A percentile compares a stretch with the other conserved stretches of the same genome.
Conservation (phyloP, 2,888 invertebrate species). For the Agrochola macilenta region DNA sequence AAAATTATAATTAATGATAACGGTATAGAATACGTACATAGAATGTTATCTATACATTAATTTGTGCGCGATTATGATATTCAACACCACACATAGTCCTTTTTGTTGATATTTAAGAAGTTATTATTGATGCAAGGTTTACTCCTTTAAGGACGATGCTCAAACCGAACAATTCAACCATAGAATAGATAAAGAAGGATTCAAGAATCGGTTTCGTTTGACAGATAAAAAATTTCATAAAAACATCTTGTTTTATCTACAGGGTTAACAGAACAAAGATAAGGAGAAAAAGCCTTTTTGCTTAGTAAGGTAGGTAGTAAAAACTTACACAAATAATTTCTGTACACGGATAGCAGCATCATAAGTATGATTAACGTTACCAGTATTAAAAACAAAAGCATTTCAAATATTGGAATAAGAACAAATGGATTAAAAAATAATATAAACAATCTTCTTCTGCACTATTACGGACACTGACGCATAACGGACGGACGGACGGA, state of each 20-base stretch:
- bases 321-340: constrained; percentile 47
- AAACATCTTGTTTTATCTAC: neutral
- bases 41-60: constrained; percentile 53
- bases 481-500: neutral
- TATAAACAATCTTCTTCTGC: constrained; percentile 3
- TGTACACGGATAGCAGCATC: constrained; percentile 37
- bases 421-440: neutral
- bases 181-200: neutral
- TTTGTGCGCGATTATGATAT: constrained; percentile 20
- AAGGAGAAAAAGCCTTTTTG: neutral
- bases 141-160: neutral
- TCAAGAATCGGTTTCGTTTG: neutral
- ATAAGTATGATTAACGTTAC: constrained; percentile 24
- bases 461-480: constrained; percentile 20
- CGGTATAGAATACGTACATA: neutral
- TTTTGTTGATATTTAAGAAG: constrained; percentile 8
- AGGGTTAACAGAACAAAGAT: neutral
- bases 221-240: neutral
- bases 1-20: constrained; percentile 54
- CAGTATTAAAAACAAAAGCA: constrained; percentile 36
- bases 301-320: neutral
- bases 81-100: neutral
- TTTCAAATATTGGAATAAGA: neutral
- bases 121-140: neutral
- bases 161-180: neutral